Conservation (phyloP, 1,140 invertebrate genomes). For the Zaprionus kolodkinae region DNA sequence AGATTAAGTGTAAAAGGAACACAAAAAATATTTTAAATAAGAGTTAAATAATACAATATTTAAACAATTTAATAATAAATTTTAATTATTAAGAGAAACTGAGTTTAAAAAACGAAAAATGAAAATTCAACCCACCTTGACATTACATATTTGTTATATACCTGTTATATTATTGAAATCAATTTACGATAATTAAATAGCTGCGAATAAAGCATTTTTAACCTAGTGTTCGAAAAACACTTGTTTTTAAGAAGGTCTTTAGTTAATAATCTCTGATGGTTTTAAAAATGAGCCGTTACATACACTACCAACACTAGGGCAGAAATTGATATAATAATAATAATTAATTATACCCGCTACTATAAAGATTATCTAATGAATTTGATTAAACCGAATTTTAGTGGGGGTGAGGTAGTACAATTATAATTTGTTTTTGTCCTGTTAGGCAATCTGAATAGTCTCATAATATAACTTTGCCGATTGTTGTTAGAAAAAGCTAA, state of each 20-base stretch:
- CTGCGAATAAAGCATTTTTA: slow-evolving; percentile 77
- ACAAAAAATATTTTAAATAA: slow-evolving; percentile 32
- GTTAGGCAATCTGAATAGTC: too few relatives aligned
- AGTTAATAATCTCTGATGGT: too few relatives aligned
- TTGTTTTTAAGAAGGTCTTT: neutral
- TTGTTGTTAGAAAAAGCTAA: too few relatives aligned
- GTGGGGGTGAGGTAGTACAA: too few relatives aligned
- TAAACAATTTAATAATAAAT: slow-evolving; percentile 27
- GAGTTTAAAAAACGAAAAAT: slow-evolving; percentile 80
- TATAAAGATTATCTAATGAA: too few relatives aligned
- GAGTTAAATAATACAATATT: slow-evolving; percentile 41
- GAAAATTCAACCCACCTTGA: slow-evolving; percentile 83
- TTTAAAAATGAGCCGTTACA: too few relatives aligned
- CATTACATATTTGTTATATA: slow-evolving; percentile 84
- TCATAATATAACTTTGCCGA: too few relatives aligned
- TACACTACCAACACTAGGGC: too few relatives aligned
- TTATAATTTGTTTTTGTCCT: too few relatives aligned
- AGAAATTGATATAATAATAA: too few relatives aligned
- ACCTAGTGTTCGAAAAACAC: slow-evolving; percentile 16
- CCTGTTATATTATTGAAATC: slow-evolving; percentile 75
- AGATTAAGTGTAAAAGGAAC: slow-evolving; percentile 39
- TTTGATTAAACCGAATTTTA: too few relatives aligned
- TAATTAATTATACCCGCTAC: too few relatives aligned
- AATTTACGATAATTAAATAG: slow-evolving; percentile 76
- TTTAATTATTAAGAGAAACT: slow-evolving; percentile 72